Evolutionary conservation across 2,888 invertebrate species (phyloP).

Genomic region (Aspidapion aeneum): DNA sequence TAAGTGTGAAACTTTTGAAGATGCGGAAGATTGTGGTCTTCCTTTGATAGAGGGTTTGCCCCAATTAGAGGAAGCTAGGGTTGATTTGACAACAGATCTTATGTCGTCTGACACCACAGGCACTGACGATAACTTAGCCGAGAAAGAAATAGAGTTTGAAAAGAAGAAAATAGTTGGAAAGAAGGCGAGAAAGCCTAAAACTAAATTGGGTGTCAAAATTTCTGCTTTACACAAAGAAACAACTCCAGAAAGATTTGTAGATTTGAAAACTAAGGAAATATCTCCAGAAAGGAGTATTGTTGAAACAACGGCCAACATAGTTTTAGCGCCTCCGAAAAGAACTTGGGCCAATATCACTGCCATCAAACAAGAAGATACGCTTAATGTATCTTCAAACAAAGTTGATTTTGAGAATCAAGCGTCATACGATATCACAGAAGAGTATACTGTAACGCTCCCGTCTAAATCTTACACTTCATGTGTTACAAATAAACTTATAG

Average conservation of each 20-base stretch:
- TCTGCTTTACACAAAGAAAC: conserved; percentile 28
- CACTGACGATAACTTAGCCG: conserved; percentile 1
- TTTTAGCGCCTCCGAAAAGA: conserved; percentile 42
- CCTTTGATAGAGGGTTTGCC: conserved; percentile 10
- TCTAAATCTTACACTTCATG: conserved; percentile 23
- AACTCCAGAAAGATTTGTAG: conserved; percentile 10
- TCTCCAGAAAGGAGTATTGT: conserved; percentile 8
- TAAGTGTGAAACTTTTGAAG: conserved; percentile 34
- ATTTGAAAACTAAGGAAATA: conserved; percentile 12
- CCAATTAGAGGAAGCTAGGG: conserved; percentile 12
- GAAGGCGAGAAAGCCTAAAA: conserved; percentile 43
- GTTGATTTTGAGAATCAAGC: conserved; percentile 23
- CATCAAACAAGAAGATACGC: conserved; percentile 6
- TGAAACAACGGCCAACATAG: conserved; percentile 26
- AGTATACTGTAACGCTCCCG: conserved; percentile 31
- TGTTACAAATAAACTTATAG: conserved; percentile 31
- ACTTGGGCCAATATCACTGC: conserved; percentile 57
- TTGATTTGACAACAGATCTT: conserved; percentile 14
- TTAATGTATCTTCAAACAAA: conserved; percentile 2
- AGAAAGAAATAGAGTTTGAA: conserved; percentile 22
- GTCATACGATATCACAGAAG: conserved; percentile 29
- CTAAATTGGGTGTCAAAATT: conserved; percentile 46
- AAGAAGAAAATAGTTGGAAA: conserved; percentile 32
- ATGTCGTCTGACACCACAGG: conserved; percentile 19
- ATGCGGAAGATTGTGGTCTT: conserved; percentile 33